Conservation (phyloP, 1,140 invertebrate species). For the Atta texana region DNA sequence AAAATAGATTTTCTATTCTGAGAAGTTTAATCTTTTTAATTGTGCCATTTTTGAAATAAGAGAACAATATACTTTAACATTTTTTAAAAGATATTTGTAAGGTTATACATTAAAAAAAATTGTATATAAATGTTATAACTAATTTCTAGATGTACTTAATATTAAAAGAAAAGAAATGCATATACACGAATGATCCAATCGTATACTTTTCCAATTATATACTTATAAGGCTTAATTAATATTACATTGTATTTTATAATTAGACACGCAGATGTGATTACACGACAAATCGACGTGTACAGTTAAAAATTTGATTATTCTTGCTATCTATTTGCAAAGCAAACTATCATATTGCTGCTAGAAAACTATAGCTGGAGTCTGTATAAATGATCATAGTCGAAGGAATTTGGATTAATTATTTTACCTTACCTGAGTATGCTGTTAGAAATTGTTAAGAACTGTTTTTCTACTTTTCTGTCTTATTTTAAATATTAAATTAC, state of each 20-base stretch:
- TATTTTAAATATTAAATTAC: constrained; percentile 66
- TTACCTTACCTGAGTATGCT: background rate
- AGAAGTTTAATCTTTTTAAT: too few species aligned
- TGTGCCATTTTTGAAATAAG: too few species aligned
- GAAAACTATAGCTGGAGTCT: background rate
- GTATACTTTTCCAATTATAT: too few species aligned
- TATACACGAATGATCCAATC: too few species aligned
- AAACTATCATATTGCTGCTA: background rate
- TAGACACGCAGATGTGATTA: background rate
- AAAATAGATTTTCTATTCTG: too few species aligned
- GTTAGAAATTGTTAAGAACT: constrained; percentile 12
- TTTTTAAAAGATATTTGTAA: too few species aligned
- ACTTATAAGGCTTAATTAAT: background rate
- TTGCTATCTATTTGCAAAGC: background rate
- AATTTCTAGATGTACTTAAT: too few species aligned
- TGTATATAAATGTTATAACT: too few species aligned
- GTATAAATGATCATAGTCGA: background rate
- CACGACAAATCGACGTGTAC: background rate
- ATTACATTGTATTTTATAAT: background rate
- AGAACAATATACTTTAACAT: too few species aligned
- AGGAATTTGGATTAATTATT: constrained; percentile 32
- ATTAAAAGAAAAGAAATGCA: too few species aligned
- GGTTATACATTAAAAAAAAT: too few species aligned
- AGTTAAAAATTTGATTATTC: background rate
- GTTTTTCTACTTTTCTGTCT: constrained; percentile 20